These are phyloP conservation scores for Lithophane semibrunnea DNA, from an alignment of 2,888 invertebrate species.

Conservation along the genomic window DNA sequence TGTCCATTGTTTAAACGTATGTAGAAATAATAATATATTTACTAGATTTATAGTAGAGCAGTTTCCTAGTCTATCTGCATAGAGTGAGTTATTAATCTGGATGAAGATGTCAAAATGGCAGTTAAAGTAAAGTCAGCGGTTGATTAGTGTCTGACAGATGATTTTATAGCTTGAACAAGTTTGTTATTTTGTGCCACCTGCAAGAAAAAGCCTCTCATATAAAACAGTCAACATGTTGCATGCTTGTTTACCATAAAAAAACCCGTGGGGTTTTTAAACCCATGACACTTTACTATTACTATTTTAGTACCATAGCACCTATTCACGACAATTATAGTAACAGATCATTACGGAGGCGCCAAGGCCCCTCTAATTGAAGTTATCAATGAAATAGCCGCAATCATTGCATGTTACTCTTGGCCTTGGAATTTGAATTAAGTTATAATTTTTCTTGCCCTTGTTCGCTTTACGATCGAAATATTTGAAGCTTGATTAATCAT, in stretches of 20 bases:
- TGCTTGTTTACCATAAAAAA: conserved; percentile 24
- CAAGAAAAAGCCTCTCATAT: background rate
- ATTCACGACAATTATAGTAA: conserved; percentile 32
- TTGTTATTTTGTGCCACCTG: background rate
- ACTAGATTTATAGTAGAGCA: conserved; percentile 19
- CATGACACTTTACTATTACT: background rate
- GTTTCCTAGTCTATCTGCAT: conserved; percentile 33
- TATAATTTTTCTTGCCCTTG: conserved; percentile 47
- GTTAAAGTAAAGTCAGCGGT: background rate
- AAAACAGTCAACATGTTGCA: too few relatives aligned
- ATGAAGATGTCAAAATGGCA: background rate
- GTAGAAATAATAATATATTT: conserved; percentile 32
- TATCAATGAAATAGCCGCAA: conserved; percentile 58
- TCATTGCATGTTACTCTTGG: conserved; percentile 19
- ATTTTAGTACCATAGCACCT: background rate
- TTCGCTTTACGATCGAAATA: conserved; percentile 8
- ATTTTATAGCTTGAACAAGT: background rate
- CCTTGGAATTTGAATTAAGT: conserved; percentile 48
- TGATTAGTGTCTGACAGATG: background rate
- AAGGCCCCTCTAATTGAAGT: conserved; percentile 56
- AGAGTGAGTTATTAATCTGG: conserved; percentile 15
- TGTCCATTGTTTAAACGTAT: conserved; percentile 30
- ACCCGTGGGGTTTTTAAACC: conserved; percentile 24
- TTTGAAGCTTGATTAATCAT: background rate
- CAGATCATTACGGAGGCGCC: conserved; percentile 53